These are phyloP conservation scores for Exaiptasia diaphana DNA, from an alignment of 64 coral and sea anemone species.

Conservation along the genomic window DNA sequence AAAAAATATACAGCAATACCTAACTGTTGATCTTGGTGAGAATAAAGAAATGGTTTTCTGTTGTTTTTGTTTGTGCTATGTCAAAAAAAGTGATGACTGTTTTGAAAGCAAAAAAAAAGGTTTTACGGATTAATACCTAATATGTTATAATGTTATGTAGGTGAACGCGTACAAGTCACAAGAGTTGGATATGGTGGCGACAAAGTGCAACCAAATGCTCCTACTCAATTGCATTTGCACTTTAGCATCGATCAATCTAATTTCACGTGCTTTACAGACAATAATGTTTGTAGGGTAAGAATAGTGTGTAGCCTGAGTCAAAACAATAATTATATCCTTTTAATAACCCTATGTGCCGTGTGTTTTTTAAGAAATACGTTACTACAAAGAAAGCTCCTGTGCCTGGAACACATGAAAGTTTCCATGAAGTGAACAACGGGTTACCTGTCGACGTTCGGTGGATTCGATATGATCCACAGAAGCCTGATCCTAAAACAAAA, in stretches of 20 bases:
- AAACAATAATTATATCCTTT: no score
- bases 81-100: neutral
- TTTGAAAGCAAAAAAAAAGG: neutral
- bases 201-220: neutral
- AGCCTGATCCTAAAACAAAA: neutral
- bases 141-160: no score
- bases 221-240: neutral
- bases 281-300: neutral
- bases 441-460: neutral
- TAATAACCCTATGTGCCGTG: no score
- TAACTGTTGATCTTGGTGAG: conserved; percentile 22
- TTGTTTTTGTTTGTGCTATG: neutral
- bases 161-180: neutral
- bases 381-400: neutral
- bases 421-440: neutral
- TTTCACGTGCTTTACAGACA: neutral
- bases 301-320: neutral
- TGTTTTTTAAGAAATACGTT: neutral
- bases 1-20: neutral
- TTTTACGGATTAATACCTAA: no score
- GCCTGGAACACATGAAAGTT: neutral
- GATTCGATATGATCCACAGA: neutral
- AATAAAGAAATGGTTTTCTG: neutral
- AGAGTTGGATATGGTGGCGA: neutral
- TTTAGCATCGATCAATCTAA: conserved; percentile 1